phyloP scores from a whole-genome alignment of 2,797 vertebrate genomes.

The Parambassis ranga region DNA sequence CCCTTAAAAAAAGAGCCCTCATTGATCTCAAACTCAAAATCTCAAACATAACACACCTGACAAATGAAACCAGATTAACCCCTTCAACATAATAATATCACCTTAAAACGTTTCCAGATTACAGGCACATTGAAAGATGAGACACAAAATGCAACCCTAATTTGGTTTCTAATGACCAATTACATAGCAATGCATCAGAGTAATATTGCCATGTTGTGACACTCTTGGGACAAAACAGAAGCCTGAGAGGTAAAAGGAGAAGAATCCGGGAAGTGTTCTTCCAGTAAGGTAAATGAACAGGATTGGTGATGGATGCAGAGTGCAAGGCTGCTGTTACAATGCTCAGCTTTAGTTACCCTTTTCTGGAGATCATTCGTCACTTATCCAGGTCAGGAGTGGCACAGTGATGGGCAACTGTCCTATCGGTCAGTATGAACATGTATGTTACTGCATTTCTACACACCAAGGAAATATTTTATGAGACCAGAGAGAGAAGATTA shows the following conservation, averaged over 20 bases:
- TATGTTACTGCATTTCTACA: background rate
- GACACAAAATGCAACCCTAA: background rate
- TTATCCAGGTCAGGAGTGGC: slow-evolving; percentile 30
- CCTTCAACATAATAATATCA: no score
- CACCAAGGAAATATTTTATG: background rate
- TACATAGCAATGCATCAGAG: slow-evolving; percentile 27
- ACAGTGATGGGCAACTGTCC: background rate
- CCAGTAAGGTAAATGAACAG: slow-evolving; percentile 38
- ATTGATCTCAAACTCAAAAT: no score
- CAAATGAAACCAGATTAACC: no score
- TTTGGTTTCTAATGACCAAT: slow-evolving; percentile 40
- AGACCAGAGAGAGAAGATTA: background rate
- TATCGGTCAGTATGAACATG: background rate
- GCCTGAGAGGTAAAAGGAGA: slow-evolving; percentile 57
- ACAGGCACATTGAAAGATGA: background rate
- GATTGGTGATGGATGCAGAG: slow-evolving; percentile 27
- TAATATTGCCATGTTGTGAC: slow-evolving; percentile 41
- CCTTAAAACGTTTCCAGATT: no score
- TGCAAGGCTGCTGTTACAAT: slow-evolving; percentile 51
- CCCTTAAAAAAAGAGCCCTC: no score
- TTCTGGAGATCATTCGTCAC: slow-evolving; percentile 32
- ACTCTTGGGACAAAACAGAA: slow-evolving; percentile 8
- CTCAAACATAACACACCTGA: no score
- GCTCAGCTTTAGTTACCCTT: slow-evolving; percentile 50
- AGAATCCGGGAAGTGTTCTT: slow-evolving; percentile 34